Percentiles rank a stretch among this genome's conserved stretches.
These are phyloP conservation scores for Leptothorax acervorum DNA, from an alignment of 2,888 invertebrate genomes.

Conservation along the genomic window DNA sequence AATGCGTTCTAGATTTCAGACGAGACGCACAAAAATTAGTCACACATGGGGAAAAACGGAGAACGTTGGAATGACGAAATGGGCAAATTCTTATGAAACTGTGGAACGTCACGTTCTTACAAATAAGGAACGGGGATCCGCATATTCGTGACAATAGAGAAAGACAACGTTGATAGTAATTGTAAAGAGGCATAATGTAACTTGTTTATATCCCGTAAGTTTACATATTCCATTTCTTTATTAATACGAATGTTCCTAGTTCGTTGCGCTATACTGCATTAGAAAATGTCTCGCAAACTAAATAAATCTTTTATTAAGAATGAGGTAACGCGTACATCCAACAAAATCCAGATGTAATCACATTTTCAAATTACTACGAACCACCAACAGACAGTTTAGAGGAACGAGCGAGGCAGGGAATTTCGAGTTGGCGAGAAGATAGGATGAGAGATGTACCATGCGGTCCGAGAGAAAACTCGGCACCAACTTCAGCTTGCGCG, in stretches of 20 bases:
- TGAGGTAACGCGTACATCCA: background rate
- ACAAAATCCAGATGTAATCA: slow-evolving; percentile 20
- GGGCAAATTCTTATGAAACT: background rate
- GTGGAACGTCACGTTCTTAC: background rate
- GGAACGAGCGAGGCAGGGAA: slow-evolving; percentile 26
- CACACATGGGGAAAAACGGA: background rate
- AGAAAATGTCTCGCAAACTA: background rate
- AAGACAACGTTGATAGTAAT: background rate
- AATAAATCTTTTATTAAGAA: slow-evolving; percentile 37
- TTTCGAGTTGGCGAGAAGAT: slow-evolving; percentile 33
- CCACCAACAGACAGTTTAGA: slow-evolving; percentile 20
- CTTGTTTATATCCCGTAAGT: background rate
- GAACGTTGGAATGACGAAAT: slow-evolving; percentile 2
- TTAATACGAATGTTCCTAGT: background rate
- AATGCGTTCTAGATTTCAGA: background rate
- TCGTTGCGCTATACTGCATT: background rate
- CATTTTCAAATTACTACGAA: slow-evolving; percentile 44
- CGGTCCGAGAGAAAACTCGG: slow-evolving; percentile 59
- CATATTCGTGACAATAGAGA: no score
- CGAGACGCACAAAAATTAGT: slow-evolving; percentile 18
- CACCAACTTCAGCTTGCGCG: slow-evolving; percentile 49
- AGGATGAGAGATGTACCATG: slow-evolving; percentile 49
- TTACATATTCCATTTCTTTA: background rate
- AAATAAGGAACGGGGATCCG: background rate
- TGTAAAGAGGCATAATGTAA: background rate